Conservation (phyloP, 2,113 vertebrate species). For the Malurus alboscapulatus region DNA sequence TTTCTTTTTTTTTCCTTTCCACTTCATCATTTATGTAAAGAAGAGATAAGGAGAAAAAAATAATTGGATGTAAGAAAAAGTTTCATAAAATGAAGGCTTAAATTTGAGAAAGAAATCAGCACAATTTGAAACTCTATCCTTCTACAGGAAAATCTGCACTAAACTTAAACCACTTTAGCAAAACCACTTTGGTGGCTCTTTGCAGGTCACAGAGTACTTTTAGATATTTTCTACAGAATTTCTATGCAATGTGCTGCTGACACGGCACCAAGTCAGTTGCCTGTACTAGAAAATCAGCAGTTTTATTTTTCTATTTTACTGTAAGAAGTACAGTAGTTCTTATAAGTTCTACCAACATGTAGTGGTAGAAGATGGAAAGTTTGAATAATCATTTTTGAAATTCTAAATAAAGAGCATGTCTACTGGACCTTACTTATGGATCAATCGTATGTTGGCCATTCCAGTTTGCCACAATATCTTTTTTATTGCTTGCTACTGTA, state of each 20-base stretch:
- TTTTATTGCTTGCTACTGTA: background rate
- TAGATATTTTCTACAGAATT: background rate
- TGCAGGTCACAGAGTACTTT: background rate
- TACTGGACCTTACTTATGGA: background rate
- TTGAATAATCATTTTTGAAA: background rate
- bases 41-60: background rate
- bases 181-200: background rate
- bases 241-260: background rate
- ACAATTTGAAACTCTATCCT: background rate
- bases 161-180: background rate
- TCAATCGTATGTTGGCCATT: background rate
- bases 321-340: background rate
- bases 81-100: background rate
- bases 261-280: background rate
- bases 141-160: background rate
- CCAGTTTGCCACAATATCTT: background rate
- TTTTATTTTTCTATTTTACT: background rate
- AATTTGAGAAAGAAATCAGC: background rate
- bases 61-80: background rate
- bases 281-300: background rate
- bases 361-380: background rate
- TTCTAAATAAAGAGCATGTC: background rate
- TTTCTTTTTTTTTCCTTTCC: background rate
- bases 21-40: background rate
- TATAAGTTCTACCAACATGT: too few species aligned